A percentile compares a stretch with the other conserved stretches of the same genome.
These are phyloP conservation scores for Lepus europaeus DNA, from an alignment of 2,113 vertebrate species.

Conservation along the genomic window DNA sequence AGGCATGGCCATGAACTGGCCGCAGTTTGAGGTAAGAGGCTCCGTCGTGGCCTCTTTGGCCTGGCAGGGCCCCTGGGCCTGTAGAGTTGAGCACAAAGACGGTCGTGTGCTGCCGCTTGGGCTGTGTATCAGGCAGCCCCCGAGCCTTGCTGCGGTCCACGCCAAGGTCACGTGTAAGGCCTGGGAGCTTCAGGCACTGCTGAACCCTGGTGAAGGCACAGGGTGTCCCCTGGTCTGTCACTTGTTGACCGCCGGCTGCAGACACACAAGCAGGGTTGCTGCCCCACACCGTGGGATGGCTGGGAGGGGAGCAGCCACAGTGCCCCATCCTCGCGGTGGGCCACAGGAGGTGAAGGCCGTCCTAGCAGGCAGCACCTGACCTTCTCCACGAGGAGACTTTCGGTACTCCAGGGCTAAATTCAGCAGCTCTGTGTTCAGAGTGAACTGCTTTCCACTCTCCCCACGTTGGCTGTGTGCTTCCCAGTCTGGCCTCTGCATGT, in stretches of 20 bases:
- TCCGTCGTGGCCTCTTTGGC: rapidly evolving
- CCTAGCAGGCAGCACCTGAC: neutral
- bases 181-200: rapidly evolving
- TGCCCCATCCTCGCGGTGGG: neutral
- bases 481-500: neutral
- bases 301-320: neutral
- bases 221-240: rapidly evolving
- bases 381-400: neutral
- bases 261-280: rapidly evolving
- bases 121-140: neutral
- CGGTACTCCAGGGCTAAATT: too few relatives aligned
- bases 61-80: neutral
- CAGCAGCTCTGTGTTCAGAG: neutral
- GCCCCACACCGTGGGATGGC: rapidly evolving
- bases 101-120: neutral
- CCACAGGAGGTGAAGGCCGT: neutral
- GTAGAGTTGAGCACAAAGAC: rapidly evolving
- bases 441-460: neutral
- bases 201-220: neutral
- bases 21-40: constrained; percentile 96
- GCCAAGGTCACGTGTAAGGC: neutral
- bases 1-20: constrained; percentile 99
- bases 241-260: neutral
- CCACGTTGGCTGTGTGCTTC: neutral
- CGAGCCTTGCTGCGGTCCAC: neutral